These are phyloP conservation scores for Piliocolobus tephrosceles DNA, from an alignment of 2,113 vertebrate species.

Conservation along the genomic window DNA sequence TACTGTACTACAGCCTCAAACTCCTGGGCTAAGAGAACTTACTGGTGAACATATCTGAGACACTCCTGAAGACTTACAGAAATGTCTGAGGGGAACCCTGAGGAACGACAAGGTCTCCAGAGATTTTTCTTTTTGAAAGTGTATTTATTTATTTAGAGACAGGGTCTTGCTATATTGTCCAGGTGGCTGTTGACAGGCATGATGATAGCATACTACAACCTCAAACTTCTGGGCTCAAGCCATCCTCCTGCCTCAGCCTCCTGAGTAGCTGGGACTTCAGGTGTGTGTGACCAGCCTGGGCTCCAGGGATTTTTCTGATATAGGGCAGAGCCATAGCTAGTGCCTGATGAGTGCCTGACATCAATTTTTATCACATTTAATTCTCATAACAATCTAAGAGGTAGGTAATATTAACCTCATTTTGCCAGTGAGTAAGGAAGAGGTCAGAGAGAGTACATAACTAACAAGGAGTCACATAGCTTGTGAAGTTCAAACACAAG, in stretches of 20 bases:
- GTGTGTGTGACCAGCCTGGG: not conserved
- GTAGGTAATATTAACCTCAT: not conserved
- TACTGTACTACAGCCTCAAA: not conserved
- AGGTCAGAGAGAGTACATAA: not conserved
- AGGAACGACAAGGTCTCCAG: not conserved
- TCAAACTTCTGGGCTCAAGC: not conserved
- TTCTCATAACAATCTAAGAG: not conserved
- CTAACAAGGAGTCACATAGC: not conserved
- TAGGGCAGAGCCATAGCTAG: not conserved
- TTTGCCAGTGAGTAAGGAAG: constrained; percentile 9
- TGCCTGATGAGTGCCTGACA: not conserved
- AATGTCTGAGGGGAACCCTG: not conserved
- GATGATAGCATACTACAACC: not conserved
- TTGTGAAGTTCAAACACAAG: not conserved
- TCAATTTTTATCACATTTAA: not conserved
- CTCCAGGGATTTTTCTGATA: not conserved
- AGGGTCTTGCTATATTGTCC: not conserved
- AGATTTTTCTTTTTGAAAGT: not conserved
- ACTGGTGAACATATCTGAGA: not conserved
- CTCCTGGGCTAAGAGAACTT: not conserved
- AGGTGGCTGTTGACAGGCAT: not conserved
- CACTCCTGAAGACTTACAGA: not conserved
- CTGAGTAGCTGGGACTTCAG: not conserved
- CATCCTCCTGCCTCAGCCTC: not conserved
- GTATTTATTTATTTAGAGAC: not conserved